phyloP scores from a whole-genome alignment of 2,888 invertebrate species.

The Polydesmus complanatus region DNA sequence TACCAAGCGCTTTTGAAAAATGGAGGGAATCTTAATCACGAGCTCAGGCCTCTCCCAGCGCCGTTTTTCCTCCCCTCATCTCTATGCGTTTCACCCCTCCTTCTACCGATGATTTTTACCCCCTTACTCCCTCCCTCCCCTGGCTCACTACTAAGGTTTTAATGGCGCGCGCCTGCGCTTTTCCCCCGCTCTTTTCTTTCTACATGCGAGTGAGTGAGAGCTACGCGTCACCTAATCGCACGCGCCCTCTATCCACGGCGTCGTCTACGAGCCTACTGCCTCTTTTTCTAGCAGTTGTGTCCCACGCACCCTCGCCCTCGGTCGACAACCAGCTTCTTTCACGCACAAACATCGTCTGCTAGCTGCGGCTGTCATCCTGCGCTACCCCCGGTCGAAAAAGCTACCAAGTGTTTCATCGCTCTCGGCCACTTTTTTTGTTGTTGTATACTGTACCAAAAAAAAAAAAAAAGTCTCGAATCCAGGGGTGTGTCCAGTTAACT shows the following conservation, averaged over 20 bases:
- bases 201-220: not conserved
- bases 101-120: not conserved
- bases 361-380: not conserved
- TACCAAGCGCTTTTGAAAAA: not conserved
- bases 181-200: not conserved
- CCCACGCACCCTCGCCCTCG: not conserved
- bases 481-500: not conserved
- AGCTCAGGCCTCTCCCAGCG: not conserved
- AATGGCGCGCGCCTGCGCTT: not conserved
- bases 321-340: not conserved
- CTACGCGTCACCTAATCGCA: not conserved
- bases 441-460: no score
- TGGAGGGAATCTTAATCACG: not conserved
- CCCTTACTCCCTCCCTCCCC: not conserved
- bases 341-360: not conserved
- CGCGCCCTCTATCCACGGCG: not conserved
- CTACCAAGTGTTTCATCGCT: not conserved
- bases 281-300: not conserved
- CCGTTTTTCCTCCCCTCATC: not conserved
- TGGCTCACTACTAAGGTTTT: not conserved
- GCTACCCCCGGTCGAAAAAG: not conserved
- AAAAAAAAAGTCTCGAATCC: not conserved
- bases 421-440: not conserved
- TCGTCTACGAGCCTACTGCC: not conserved
- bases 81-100: not conserved